Evolutionary conservation across 2,888 invertebrate genomes (phyloP), one percentile per base, ranked within the genome.

Genomic region (Chrysolina americana): DNA sequence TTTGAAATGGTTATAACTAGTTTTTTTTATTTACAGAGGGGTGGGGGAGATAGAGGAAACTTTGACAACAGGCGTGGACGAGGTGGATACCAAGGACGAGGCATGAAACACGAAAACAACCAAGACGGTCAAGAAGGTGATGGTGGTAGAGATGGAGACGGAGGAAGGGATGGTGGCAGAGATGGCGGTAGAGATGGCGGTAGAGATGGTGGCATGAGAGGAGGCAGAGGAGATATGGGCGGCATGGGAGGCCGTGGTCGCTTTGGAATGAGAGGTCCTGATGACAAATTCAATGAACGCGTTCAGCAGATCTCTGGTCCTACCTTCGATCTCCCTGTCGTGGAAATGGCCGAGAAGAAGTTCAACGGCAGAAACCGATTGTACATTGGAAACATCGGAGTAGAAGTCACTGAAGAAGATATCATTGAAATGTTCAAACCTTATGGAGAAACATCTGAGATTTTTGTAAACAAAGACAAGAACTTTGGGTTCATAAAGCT

Each of bases 401-500:
- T 92, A 81, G 98, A 98, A 85, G 92, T 95, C 0, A 93, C 93
- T 2, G 98, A 98, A 86, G 95, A 95, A 65, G 98, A 99, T 85
- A 91, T 99, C 72, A 92, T 92, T 71, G 93, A 93, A 78, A 87
- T 98, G 87, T 99, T 99, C 87, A 91, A 93, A 75, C 92, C 94
- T 50, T 98, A 91, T 88, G 99, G 99, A 47, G 98, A 98, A 90
- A 92, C 95, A 64, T 93, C 95, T 13, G 98, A 99, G 87, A 89
- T 96, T 41, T 99, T 98, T 87, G 90, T 98, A 17, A 98, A 98
- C 87, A 94, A 96, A 76, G 95, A 96, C 75, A 98, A 98, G 87
- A 98, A 97, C 86, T 99, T 99, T 89, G 98, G 97, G 41, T 99
- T 99, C 87, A 93, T 98, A 70, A 92, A 96, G 89, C 89, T 98